Evolutionary conservation across 2,113 vertebrate species (phyloP), one percentile per base, ranked within the genome.

Genomic region (Trogon melanurus): DNA sequence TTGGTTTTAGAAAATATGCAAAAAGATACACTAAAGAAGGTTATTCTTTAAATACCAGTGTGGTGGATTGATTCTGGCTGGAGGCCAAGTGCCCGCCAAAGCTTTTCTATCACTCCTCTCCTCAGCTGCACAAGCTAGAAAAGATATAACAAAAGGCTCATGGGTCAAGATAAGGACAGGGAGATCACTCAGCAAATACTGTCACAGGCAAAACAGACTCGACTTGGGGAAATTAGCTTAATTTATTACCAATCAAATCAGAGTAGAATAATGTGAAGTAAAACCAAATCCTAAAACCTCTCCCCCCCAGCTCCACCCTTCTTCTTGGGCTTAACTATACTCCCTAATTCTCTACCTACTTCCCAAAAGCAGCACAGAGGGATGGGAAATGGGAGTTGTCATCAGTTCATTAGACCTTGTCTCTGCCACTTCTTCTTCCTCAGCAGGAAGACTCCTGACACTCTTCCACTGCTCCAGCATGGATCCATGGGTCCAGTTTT

Each of bases 401-500:
- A 17, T 58, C 22, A 71, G 15, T 72, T 44, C 21, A 3, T 48
- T 27, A 47, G 2, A 22, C 13, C 4, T n/a, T 75, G 13, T 50
- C 23, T 82, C 18, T 57, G 41, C 5, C 2, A 3, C 7, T 81
- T 41, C 10, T 34, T 92, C 13, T 9, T 65, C 5, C 10, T 16
- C 17, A 19, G 6, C 17, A 19, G 6, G 19, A 3, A 45, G 9
- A 41, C 20, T 58, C 6, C 3, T 19, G 22, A 47, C 10, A 15
- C 44, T 38, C 9, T 41, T 87, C 56, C 16, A 23, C 16, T 76
- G 19, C 11, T 51, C 10, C 5, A 4, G 1, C 38, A 5, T 53
- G 32, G 16, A 3, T 20, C 36, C 9, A 38, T 0, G 1, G 32
- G 1, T 8, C 16, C 8, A 65, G 44, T 12, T 5, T 2, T 5